These are phyloP conservation scores for Sphenopsis melanotis DNA, from an alignment of 2,797 vertebrate genomes.

Conservation along the genomic window DNA sequence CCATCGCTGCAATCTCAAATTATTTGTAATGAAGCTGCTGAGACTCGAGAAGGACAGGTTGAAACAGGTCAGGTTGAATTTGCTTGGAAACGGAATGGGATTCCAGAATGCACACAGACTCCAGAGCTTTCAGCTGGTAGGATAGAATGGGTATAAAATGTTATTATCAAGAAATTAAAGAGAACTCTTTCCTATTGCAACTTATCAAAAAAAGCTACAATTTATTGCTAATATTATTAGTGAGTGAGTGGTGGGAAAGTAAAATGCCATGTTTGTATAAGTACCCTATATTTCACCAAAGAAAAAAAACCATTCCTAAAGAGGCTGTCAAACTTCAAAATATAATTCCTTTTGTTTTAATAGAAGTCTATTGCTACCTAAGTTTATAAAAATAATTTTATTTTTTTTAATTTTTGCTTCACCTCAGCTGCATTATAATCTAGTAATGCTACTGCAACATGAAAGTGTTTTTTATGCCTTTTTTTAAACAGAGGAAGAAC, in stretches of 20 bases:
- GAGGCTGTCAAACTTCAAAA: neutral
- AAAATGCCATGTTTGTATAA: neutral
- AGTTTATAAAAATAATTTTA: neutral
- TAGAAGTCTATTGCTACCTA: neutral
- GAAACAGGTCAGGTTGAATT: neutral
- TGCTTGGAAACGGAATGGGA: neutral
- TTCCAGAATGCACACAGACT: slow-evolving; percentile 52
- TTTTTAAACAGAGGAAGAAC: neutral
- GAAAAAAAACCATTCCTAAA: neutral
- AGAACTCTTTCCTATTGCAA: neutral
- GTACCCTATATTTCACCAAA: neutral
- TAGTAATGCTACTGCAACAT: neutral
- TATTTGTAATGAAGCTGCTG: neutral
- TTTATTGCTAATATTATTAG: neutral
- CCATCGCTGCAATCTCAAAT: neutral
- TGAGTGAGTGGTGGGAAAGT: neutral
- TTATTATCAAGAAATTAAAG: neutral
- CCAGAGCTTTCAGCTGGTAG: slow-evolving; percentile 30
- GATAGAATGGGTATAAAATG: slow-evolving; percentile 83
- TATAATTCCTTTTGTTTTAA: neutral
- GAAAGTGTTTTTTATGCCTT: neutral
- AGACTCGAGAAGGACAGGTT: neutral
- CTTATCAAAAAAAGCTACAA: neutral
- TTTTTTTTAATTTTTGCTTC: neutral
- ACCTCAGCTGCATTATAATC: neutral